Percentiles rank a stretch among this genome's conserved stretches.
Evolutionary conservation across 2,888 invertebrate genomes (phyloP).

Genomic region (Neocrepidodera transversa): DNA sequence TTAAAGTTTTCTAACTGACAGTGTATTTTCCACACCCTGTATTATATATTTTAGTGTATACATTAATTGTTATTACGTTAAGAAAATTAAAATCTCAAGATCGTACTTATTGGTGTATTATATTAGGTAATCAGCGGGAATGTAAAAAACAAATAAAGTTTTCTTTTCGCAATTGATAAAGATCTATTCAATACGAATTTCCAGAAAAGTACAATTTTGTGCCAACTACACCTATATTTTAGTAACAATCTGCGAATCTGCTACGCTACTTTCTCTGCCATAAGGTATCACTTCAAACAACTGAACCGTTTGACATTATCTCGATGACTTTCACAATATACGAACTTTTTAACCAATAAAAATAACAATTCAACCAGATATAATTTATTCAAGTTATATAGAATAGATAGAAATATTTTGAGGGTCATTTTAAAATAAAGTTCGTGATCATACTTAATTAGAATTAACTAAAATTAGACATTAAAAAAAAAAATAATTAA

Average conservation of each 20-base stretch:
- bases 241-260: conserved; percentile 6
- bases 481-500: too few relatives aligned
- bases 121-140: too few relatives aligned
- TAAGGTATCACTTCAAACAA: conserved; percentile 22
- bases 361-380: conserved; percentile 9
- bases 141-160: not conserved
- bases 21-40: too few relatives aligned
- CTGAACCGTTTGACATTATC: conserved; percentile 22
- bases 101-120: too few relatives aligned
- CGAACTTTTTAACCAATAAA: conserved; percentile 12
- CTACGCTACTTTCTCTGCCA: conserved; percentile 19
- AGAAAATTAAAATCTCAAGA: too few relatives aligned
- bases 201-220: conserved; percentile 1
- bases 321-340: conserved; percentile 21
- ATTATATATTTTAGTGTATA: too few relatives aligned
- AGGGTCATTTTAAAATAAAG: too few relatives aligned
- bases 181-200: not conserved
- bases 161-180: not conserved
- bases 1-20: too few relatives aligned
- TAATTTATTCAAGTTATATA: conserved; percentile 4
- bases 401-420: too few relatives aligned
- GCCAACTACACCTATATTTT: conserved; percentile 4
- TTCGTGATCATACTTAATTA: too few relatives aligned
- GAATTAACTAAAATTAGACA: too few relatives aligned
- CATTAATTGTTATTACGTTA: too few relatives aligned